Base-by-base conservation (phyloP, 2,888 invertebrate species). In the Drosophila mimica region DNA sequence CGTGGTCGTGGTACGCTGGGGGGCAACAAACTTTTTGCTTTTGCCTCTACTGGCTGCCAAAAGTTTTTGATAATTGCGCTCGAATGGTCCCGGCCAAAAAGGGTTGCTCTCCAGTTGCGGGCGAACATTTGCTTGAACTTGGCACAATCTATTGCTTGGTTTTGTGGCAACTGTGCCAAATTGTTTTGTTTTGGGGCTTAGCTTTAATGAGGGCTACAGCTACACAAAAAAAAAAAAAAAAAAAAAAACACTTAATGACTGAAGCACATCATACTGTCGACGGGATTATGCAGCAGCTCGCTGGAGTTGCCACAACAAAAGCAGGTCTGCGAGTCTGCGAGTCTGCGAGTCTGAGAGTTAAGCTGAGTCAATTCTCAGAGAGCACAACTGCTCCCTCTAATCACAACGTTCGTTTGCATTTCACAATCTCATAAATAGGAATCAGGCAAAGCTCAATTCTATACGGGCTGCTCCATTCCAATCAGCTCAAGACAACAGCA, bases 51-150 rank as follows among this genome's bases (percentile, higher is more conserved):
- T 38, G 74, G 54, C 59, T 71, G 62, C 68, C 67, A 54, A 72
- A 88, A 88, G 63, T 89, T 88, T 87, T 81, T 87, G 87, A 88
- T 84, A 89, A 88, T 88, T 84, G 87, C 83, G 83, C 78, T 76
- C 61, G 75, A 82, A 86, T 82, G 85, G 81, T 67, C 72, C 70
- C 58, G 71, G 31, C 83, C 66, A 74, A 88, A 86, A 81, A 82
- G 85, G 88, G 85, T 84, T 83, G 72, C 70, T 57, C 76, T 48
- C 57, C 72, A 70, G 51, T 54, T 65, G 52, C 30, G 25, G 53
- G 53, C 59, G 53, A 57, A 38, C 33, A 20, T 56, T 65, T 36
- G 38, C 67, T 71, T 70, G 51, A 74, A 63, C 75, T 63, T 56
- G 73, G 56, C 62, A 34, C 51, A 78, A 79, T 71, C 56, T 64